Conservation (phyloP, 2,888 invertebrate genomes). For the Rhaphigaster nebulosa region DNA sequence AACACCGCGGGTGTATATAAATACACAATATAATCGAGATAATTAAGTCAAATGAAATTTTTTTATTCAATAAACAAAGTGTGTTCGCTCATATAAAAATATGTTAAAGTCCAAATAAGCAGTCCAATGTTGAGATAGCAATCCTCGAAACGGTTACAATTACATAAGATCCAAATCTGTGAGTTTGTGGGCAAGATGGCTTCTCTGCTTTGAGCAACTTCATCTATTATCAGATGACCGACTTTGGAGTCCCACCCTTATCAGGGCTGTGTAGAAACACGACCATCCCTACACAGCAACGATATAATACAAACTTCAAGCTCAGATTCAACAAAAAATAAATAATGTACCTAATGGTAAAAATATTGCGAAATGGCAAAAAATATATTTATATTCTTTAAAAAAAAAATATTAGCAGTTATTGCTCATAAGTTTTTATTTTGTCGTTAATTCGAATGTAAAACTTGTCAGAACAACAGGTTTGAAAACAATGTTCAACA, state of each 20-base stretch:
- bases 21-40: no score
- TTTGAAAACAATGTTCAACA: no score
- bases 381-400: no score
- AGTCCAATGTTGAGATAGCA: not conserved
- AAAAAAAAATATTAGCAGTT: no score
- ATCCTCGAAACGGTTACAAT: not conserved
- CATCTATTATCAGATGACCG: conserved; percentile 1
- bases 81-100: not conserved
- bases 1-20: no score
- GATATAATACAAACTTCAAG: not conserved
- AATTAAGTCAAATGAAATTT: no score
- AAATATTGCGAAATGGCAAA: no score
- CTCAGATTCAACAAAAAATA: not conserved
- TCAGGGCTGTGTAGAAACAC: not conserved
- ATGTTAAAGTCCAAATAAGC: not conserved
- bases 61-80: no score
- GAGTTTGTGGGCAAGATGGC: conserved; percentile 26
- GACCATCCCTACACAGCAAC: not conserved
- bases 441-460: no score
- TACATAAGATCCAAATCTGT: not conserved
- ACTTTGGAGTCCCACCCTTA: not conserved
- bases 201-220: conserved; percentile 8
- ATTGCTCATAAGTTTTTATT: no score
- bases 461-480: no score
- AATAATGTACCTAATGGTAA: not conserved